Conservation (phyloP, 2,113 vertebrate species). For the Sinocyclocheilus rhinocerous region DNA sequence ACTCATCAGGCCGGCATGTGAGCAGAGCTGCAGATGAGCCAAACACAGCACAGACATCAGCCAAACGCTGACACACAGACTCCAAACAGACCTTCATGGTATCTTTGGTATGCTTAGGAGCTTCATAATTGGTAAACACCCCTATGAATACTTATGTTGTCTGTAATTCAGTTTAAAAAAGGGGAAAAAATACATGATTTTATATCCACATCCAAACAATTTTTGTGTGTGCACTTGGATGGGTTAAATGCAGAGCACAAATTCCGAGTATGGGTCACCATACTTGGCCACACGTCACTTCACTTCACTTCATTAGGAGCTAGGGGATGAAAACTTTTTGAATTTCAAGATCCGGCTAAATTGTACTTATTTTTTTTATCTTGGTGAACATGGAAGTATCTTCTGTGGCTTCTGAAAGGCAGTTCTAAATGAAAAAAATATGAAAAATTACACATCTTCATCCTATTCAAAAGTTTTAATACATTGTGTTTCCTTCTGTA, state of each 20-base stretch:
- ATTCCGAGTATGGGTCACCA: too few species aligned
- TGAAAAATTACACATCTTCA: too few species aligned
- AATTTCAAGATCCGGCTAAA: too few species aligned
- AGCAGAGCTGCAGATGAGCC: conserved; percentile 76
- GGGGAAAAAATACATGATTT: background rate
- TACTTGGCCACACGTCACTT: too few species aligned
- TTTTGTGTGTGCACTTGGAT: background rate
- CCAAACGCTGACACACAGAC: conserved; percentile 29
- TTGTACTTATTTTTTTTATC: background rate
- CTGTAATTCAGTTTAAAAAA: background rate
- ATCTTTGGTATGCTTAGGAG: background rate
- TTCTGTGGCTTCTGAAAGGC: too few species aligned
- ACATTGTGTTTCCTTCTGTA: background rate
- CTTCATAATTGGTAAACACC: background rate
- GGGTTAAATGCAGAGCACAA: too few species aligned
- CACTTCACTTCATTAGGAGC: background rate
- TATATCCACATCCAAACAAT: background rate
- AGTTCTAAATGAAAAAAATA: too few species aligned
- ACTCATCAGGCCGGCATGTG: conserved; percentile 89
- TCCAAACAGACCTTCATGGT: background rate
- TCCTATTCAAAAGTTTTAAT: background rate
- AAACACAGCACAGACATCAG: conserved; percentile 8
- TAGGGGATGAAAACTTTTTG: too few species aligned
- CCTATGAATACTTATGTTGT: background rate
- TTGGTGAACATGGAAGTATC: background rate